phyloP scores from a whole-genome alignment of 2,888 invertebrate species.

The Acheta domesticus region DNA sequence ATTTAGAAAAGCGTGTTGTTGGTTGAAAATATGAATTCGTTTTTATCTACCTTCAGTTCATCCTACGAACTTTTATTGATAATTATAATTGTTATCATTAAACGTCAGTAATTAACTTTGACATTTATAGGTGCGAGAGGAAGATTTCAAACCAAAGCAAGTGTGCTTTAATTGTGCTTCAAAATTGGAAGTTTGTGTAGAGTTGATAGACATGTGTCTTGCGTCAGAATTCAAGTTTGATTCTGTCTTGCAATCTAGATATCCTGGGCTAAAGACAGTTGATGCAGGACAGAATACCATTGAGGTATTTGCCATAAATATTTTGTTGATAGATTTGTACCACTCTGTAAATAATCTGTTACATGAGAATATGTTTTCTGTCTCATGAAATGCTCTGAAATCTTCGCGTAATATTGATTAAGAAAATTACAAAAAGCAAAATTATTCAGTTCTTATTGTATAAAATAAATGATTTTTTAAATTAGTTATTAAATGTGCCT shows the following conservation, averaged over 20 bases:
- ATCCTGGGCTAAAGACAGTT: conserved; percentile 29
- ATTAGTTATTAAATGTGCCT: no score
- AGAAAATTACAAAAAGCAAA: neutral
- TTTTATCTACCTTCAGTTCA: neutral
- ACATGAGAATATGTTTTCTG: no score
- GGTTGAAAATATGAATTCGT: no score
- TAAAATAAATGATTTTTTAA: no score
- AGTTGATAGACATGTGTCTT: conserved; percentile 45
- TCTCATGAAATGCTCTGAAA: no score
- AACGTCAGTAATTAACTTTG: conserved; percentile 21
- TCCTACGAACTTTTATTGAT: neutral
- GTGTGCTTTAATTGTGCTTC: conserved; percentile 45
- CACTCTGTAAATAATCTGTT: conserved; percentile 10
- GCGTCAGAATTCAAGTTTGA: conserved; percentile 47
- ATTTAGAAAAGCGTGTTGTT: no score
- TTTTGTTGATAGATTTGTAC: no score
- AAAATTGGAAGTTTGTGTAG: conserved; percentile 46
- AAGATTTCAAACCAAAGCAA: conserved; percentile 45
- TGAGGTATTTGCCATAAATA: conserved; percentile 21
- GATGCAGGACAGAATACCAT: conserved; percentile 20
- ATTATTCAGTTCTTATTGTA: no score
- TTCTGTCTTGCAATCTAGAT: conserved; percentile 39
- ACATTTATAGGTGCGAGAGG: conserved; percentile 30
- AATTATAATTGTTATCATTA: neutral
- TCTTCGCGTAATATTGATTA: no score